These are phyloP conservation scores for Hylia prasina DNA, from an alignment of 2,113 vertebrate genomes.

Conservation along the genomic window DNA sequence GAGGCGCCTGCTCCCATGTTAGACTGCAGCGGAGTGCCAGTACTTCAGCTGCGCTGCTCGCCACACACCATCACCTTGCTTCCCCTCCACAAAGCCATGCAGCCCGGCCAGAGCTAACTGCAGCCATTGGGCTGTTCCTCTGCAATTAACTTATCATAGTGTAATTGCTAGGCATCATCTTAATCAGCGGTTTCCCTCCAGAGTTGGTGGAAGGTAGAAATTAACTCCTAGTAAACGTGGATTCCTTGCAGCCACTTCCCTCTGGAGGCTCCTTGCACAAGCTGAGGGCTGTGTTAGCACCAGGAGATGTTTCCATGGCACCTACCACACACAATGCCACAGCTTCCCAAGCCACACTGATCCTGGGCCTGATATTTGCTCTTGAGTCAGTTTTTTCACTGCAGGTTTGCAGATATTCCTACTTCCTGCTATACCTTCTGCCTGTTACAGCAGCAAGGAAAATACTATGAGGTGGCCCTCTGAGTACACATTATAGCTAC, in stretches of 20 bases:
- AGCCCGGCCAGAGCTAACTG: not conserved
- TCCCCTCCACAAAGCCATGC: not conserved
- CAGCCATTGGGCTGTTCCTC: not conserved
- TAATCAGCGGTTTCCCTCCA: not conserved
- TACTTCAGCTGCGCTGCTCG: not conserved
- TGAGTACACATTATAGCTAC: not conserved
- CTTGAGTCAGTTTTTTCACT: not conserved
- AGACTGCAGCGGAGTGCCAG: not conserved
- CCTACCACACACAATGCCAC: not conserved
- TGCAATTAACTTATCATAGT: not conserved
- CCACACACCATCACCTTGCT: not conserved
- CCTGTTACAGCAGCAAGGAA: not conserved
- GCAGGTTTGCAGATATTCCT: not conserved
- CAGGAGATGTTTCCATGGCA: slow-evolving; percentile 45
- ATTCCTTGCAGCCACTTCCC: not conserved
- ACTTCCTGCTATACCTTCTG: not conserved
- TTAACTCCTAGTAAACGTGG: not conserved
- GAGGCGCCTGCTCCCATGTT: slow-evolving; percentile 76
- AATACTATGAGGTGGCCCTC: not conserved
- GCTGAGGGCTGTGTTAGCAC: not conserved
- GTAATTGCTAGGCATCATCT: not conserved
- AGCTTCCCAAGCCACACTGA: not conserved
- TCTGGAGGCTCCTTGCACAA: not conserved
- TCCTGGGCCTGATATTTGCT: not conserved
- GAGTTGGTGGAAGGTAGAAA: not conserved